phyloP scores from a whole-genome alignment of 2,113 vertebrate genomes.

The Craseonycteris thonglongyai region DNA sequence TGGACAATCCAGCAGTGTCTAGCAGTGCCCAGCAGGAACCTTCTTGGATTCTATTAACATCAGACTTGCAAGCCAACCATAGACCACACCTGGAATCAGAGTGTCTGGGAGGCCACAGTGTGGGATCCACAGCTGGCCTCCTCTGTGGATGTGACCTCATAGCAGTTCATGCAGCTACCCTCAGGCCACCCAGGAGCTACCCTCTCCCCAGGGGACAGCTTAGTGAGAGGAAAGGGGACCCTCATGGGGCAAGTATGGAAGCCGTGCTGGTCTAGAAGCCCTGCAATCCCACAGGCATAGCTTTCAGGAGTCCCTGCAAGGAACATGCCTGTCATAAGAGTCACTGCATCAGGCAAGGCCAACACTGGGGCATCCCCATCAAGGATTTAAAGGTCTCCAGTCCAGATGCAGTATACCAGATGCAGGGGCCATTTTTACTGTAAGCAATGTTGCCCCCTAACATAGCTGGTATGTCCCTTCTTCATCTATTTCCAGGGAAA shows the following conservation, averaged over 20 bases:
- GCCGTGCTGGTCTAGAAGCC: fast-evolving
- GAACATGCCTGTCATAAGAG: not conserved
- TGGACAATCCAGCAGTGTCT: not conserved
- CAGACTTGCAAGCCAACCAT: not conserved
- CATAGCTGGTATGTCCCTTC: not conserved
- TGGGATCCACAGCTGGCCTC: too few species aligned
- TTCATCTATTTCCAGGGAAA: not conserved
- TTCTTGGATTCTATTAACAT: not conserved
- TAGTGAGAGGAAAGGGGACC: slow-evolving; percentile 42
- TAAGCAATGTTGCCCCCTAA: not conserved
- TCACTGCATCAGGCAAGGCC: not conserved
- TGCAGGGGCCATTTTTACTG: not conserved
- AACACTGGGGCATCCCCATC: too few species aligned
- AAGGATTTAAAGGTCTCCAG: not conserved
- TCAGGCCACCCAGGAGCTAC: not conserved
- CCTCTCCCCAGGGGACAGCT: not conserved
- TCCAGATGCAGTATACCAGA: too few species aligned
- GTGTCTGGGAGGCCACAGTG: not conserved
- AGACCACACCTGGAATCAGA: not conserved
- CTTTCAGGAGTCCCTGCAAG: not conserved
- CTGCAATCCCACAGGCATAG: not conserved
- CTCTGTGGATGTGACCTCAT: not conserved
- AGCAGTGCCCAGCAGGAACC: not conserved
- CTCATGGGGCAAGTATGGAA: slow-evolving; percentile 73
- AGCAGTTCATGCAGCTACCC: not conserved